Percentiles rank a stretch among this genome's conserved stretches.
phyloP scores from a whole-genome alignment of 2,797 vertebrate genomes.

The Pipistrellus pipistrellus region DNA sequence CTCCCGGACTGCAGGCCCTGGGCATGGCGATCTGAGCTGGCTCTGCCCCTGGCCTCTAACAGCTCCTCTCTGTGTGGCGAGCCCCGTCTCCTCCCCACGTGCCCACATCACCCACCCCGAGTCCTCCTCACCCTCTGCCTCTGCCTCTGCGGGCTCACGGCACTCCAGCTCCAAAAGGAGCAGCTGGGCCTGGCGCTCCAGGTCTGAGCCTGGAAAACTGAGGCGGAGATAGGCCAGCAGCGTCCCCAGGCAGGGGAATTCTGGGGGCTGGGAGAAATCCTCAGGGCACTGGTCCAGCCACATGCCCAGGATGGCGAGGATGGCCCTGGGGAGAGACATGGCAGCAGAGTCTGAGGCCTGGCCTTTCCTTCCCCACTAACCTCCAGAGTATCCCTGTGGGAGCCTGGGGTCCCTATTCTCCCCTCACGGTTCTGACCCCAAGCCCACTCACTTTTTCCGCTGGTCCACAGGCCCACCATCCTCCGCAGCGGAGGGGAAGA shows the following conservation, averaged over 20 bases:
- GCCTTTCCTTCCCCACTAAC: neutral
- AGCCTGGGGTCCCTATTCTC: neutral
- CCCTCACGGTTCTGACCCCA: no score
- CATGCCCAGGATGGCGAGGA: neutral
- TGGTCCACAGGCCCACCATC: conserved; percentile 79
- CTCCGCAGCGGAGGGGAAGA: neutral
- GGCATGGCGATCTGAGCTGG: neutral
- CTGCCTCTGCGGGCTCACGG: neutral
- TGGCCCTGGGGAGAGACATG: conserved; percentile 86
- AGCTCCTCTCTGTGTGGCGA: neutral
- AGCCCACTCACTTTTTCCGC: conserved; percentile 42
- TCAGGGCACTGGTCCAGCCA: neutral
- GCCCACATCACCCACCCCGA: neutral
- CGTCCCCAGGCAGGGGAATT: neutral
- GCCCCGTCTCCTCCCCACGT: neutral
- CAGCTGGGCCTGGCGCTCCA: neutral
- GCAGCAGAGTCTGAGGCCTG: neutral
- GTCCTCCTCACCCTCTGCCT: neutral
- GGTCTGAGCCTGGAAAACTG: neutral
- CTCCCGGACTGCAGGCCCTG: neutral
- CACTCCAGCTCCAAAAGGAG: neutral
- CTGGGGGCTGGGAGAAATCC: neutral
- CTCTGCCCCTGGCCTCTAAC: neutral
- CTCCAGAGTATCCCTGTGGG: neutral
- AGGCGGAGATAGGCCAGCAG: neutral